Conservation (phyloP, 2,113 vertebrate genomes). For the Hippoglossus stenolepis region DNA sequence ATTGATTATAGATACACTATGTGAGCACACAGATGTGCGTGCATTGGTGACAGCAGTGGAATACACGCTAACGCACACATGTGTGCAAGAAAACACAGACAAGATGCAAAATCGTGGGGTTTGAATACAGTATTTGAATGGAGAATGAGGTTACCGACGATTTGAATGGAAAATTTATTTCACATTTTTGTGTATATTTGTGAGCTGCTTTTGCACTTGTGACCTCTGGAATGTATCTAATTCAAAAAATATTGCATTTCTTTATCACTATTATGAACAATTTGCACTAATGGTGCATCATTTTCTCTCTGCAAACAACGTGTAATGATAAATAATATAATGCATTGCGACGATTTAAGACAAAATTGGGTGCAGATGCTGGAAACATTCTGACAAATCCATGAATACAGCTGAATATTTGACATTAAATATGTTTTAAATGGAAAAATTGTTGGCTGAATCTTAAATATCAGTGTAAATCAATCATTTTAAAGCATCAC, state of each 20-base stretch:
- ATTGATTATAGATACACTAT: conserved; percentile 70
- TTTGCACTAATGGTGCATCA: background rate
- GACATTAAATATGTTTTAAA: background rate
- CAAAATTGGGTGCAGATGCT: background rate
- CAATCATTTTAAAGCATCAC: background rate
- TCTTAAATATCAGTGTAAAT: background rate
- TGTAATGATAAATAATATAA: conserved; percentile 10
- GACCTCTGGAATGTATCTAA: conserved; percentile 24
- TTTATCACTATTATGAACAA: background rate
- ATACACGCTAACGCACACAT: conserved; percentile 38
- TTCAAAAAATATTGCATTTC: background rate
- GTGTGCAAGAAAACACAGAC: conserved; percentile 23
- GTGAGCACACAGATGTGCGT: conserved; percentile 48
- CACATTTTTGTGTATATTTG: conserved; percentile 12
- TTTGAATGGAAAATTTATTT: conserved; percentile 26
- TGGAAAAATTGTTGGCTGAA: conserved; percentile 2
- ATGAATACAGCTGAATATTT: background rate
- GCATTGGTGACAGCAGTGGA: conserved; percentile 26
- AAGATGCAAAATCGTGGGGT: conserved; percentile 27
- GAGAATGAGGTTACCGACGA: conserved; percentile 1
- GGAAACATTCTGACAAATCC: too few relatives aligned
- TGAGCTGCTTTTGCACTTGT: conserved; percentile 18
- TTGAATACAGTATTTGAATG: conserved; percentile 58
- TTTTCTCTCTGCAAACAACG: background rate
- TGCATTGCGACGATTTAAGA: background rate